A percentile compares a stretch with the other conserved stretches of the same genome.
Evolutionary conservation across 2,113 vertebrate species (phyloP).

Genomic region (Sterrhoptilus dennistouni): DNA sequence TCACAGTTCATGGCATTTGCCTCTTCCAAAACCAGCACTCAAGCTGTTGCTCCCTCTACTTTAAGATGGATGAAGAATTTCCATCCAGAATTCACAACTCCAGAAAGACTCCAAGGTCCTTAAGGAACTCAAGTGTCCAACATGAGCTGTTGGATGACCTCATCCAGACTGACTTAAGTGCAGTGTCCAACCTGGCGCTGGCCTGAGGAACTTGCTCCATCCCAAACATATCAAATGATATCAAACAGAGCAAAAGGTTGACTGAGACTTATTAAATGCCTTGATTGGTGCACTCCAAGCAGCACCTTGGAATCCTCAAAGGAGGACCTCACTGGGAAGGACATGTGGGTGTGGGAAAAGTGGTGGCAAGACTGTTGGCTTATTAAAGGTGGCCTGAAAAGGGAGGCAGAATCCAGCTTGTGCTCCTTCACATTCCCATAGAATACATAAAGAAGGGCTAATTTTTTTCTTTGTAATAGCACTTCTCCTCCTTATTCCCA

Average conservation of each 20-base stretch:
- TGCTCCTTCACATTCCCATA: background rate
- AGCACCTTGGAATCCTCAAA: conserved; percentile 50
- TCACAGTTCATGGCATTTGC: background rate
- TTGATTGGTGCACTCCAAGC: conserved; percentile 44
- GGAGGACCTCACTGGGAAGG: conserved; percentile 41
- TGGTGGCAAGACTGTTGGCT: conserved; percentile 6
- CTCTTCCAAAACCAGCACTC: background rate
- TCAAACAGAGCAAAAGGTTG: conserved; percentile 38
- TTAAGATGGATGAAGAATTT: background rate
- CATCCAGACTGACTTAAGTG: background rate
- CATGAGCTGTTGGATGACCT: rapidly evolving
- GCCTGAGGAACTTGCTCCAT: background rate
- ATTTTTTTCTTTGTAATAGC: background rate
- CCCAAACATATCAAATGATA: background rate
- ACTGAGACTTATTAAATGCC: conserved; percentile 45
- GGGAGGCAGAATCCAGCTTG: background rate
- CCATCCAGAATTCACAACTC: background rate
- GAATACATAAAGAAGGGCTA: background rate
- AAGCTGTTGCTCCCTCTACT: background rate
- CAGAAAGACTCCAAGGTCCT: background rate
- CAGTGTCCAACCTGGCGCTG: rapidly evolving
- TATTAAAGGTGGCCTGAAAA: conserved; percentile 3
- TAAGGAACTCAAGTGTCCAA: background rate
- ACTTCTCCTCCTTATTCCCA: background rate
- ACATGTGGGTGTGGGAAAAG: conserved; percentile 10